Evolutionary conservation across 2,797 vertebrate genomes (phyloP), one percentile per base, ranked within the genome.

Genomic region (Diplodus sargus): DNA sequence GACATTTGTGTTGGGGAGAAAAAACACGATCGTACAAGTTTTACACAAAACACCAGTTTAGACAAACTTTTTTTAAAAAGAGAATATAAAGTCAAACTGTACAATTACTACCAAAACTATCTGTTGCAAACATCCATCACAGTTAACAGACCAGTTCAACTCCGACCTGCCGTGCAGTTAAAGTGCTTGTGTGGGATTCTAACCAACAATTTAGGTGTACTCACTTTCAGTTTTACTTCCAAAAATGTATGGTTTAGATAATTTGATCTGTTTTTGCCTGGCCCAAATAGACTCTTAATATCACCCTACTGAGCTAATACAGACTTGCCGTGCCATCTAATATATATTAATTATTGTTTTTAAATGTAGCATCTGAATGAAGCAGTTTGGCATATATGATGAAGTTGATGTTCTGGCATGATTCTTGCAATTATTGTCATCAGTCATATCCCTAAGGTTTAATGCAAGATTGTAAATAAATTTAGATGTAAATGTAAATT

Each of bases 121-220:
- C 42, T 23, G 47, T 22, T 42, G 11, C 4, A 64, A 57, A 75
- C 64, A 43, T 81, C 42, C 48, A 23, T 70, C 59, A 49, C 20
- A 45, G 28, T 43, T 49, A 30, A 53, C 16, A 49, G 51, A 25
- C 15, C 5, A 22, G 18, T 58, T 64, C 23, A 81, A 2, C 39
- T 57, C 30, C 23, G 52, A 57, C 53, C 53, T 20, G 5, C 20
- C 1, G 2, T n/a, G 22, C 22, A 64, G 14, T 17, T 18, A 18
- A n/a, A 17, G 34, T 42, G 20, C 53, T 42, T 2, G 13, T 51
- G 58, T 70, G 28, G 23, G n/a, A 42, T 47, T 23, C 47, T 2
- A n/a, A 18, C 13, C 17, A 43, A 57, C 28, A 58, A 25, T 39
- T 67, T 16, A 48, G 54, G 5, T 20, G n/a, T 20, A n/a, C 7